phyloP scores from a whole-genome alignment of 2,113 vertebrate genomes.

The Guaruba guarouba region DNA sequence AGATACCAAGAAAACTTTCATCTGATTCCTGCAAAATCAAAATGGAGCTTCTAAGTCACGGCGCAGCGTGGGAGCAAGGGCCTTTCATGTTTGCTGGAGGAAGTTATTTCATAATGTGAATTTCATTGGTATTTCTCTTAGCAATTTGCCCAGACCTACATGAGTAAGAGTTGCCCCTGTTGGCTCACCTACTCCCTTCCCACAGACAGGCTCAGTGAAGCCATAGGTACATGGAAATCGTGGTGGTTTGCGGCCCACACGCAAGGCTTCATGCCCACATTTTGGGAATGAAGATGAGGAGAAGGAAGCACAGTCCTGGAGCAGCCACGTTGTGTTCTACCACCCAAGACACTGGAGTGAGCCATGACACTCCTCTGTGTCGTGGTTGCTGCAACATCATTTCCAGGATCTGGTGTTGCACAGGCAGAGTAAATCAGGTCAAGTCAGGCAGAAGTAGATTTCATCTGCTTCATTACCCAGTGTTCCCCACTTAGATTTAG shows the following conservation, averaged over 20 bases:
- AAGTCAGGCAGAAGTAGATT: neutral
- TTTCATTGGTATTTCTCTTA: slow-evolving; percentile 9
- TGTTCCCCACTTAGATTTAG: neutral
- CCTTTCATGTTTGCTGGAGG: neutral
- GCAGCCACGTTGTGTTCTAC: fast-evolving
- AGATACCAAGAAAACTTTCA: slow-evolving; percentile 64
- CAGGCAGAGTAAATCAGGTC: neutral
- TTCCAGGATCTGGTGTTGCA: neutral
- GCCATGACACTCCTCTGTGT: neutral
- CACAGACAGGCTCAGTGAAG: neutral
- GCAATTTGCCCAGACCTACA: neutral
- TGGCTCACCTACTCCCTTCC: neutral
- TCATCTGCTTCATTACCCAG: neutral
- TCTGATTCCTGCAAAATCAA: slow-evolving; percentile 64
- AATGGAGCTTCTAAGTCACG: slow-evolving; percentile 57
- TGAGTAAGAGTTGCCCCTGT: neutral
- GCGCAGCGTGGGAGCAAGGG: neutral
- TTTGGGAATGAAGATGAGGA: neutral
- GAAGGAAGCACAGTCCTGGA: neutral
- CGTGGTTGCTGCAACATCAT: fast-evolving
- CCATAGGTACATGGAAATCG: neutral
- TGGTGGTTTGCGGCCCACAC: neutral
- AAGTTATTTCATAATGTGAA: slow-evolving; percentile 33
- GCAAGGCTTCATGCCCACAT: fast-evolving
- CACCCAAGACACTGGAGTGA: fast-evolving